Base-by-base conservation (phyloP, 2,888 invertebrate species). In the Drosophila paranaensis region DNA sequence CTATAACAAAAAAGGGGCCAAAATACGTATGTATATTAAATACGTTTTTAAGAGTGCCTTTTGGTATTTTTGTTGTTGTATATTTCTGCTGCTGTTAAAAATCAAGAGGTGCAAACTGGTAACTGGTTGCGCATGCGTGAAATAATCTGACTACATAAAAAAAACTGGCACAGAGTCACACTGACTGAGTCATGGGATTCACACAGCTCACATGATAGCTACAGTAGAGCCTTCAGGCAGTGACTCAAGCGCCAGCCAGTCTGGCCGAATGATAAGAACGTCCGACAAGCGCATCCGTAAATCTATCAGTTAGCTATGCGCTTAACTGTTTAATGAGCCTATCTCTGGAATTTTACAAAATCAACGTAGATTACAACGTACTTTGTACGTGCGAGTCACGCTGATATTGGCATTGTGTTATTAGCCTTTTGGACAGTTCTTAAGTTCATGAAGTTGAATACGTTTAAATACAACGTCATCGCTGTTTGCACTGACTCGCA, bases 101-200 rank as follows among this genome's bases (percentile, higher is more conserved):
- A 64, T 42, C 48, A 53, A 56, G 65, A 57, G 65, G 48, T 78
- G 74, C 40, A 68, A 81, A 74, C 76, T 55, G 70, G 60, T 65
- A 77, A 71, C 81, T 67, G 75, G 82, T 77, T 88, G 64, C 70
- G 73, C 82, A 74, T 85, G 82, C 71, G 73, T 66, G 10, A 66
- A 42, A 48, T 27, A 62, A 42, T 46, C 45, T 50, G 40, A 46
- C 40, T 68, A 50, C 30, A n/a, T 46, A 46, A 61, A 50, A 66
- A n/a, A 39, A 71, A 67, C 67, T 60, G 61, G 51, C 70, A 35
- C 37, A 71, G 50, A 64, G 43, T 20, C 40, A 51, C 53, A 62
- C 27, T 42, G 27, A 46, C 56, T 78, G 37, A 37, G 53, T 68
- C 77, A 63, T 57, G 60, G 42, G 45, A 62, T 39, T 63, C 37